These are phyloP conservation scores for Bombus fervidus DNA, from an alignment of 1,140 invertebrate species.

Conservation along the genomic window DNA sequence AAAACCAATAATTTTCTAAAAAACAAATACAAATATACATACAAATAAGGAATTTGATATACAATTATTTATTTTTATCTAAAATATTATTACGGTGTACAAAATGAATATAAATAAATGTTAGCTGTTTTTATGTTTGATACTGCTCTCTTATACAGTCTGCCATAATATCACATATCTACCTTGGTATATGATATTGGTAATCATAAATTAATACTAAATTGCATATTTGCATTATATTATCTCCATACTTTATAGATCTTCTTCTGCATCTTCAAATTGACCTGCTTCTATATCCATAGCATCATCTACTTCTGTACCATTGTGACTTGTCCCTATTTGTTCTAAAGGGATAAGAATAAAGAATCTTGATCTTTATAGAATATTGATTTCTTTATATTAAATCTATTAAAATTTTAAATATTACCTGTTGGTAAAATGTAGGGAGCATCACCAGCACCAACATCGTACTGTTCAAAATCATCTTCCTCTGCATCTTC, in stretches of 20 bases:
- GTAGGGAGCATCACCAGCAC: constrained; percentile 74
- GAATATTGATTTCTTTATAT: not conserved
- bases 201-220: constrained; percentile 76
- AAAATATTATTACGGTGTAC: constrained; percentile 77
- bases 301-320: constrained; percentile 76
- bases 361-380: constrained; percentile 10
- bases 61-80: constrained; percentile 74
- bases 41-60: constrained; percentile 57
- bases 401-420: not conserved
- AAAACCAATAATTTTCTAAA: constrained; percentile 19
- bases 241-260: constrained; percentile 72
- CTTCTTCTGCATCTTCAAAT: constrained; percentile 84
- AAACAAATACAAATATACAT: constrained; percentile 34
- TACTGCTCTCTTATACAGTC: constrained; percentile 62
- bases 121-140: constrained; percentile 71
- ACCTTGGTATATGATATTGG: constrained; percentile 67
- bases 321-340: constrained; percentile 74
- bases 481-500: constrained; percentile 82
- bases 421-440: constrained; percentile 75
- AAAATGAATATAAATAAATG: constrained; percentile 81
- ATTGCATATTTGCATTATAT: constrained; percentile 69
- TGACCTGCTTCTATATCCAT: constrained; percentile 83
- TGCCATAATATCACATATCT: constrained; percentile 63
- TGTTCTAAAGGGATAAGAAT: constrained; percentile 68
- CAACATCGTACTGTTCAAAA: constrained; percentile 76